Percentiles rank a stretch among this genome's conserved stretches.
These are phyloP conservation scores for Drosophila pseudotakahashii DNA, from an alignment of 2,888 invertebrate genomes.

Conservation along the genomic window DNA sequence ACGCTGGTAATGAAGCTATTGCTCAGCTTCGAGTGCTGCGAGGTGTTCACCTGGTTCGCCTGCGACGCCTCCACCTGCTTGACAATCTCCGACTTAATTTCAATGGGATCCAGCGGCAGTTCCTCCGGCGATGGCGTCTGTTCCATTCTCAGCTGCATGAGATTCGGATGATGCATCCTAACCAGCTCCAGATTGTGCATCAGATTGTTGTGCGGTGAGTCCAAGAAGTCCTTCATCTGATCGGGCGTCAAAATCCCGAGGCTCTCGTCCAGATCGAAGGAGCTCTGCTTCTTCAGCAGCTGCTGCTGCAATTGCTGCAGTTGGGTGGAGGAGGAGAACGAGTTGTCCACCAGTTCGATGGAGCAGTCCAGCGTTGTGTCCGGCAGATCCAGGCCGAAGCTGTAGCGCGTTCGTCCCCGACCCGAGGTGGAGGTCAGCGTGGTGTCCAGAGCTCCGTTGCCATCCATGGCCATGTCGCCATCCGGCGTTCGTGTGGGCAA, in stretches of 20 bases:
- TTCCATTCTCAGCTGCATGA: constrained; percentile 86
- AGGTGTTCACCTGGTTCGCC: not conserved
- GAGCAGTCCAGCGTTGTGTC: constrained; percentile 83
- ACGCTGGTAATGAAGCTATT: constrained; percentile 93
- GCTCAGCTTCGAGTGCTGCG: constrained; percentile 86
- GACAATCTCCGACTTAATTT: constrained; percentile 86
- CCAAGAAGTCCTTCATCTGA: constrained; percentile 92
- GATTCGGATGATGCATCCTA: constrained; percentile 74
- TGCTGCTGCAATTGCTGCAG: constrained; percentile 68
- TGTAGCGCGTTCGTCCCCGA: constrained; percentile 72
- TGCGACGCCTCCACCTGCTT: constrained; percentile 81
- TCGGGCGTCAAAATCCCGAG: constrained; percentile 94
- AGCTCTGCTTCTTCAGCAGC: constrained; percentile 88
- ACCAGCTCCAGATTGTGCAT: constrained; percentile 85
- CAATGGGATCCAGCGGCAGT: constrained; percentile 91
- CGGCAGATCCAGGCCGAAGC: constrained; percentile 83
- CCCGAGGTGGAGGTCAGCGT: constrained; percentile 18
- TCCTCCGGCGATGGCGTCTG: constrained; percentile 94
- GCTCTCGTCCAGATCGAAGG: constrained; percentile 92
- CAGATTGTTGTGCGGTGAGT: constrained; percentile 85
- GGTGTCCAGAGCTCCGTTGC: constrained; percentile 56
- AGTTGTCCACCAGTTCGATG: constrained; percentile 83
- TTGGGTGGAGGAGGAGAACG: constrained; percentile 79
- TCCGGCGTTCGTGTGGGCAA: constrained; percentile 81
- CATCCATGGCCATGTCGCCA: constrained; percentile 34